Conservation (phyloP, 2,888 invertebrate species). For the Drosophila algonquin region DNA sequence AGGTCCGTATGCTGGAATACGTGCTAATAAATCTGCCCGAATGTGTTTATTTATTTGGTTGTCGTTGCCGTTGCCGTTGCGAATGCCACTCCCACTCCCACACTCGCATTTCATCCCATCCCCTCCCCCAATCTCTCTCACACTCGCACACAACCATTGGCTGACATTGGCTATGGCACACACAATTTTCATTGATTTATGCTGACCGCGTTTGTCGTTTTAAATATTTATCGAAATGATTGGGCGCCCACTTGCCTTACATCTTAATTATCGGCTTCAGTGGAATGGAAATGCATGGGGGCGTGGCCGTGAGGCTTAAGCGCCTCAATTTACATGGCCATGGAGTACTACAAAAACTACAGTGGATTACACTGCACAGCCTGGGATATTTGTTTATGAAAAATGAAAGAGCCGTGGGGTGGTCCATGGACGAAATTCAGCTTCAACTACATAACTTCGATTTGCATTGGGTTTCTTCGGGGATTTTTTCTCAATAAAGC, state of each 20-base stretch:
- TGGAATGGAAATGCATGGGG: slow-evolving; percentile 42
- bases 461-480: no score
- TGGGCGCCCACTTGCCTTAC: slow-evolving; percentile 46
- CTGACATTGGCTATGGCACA: slow-evolving; percentile 12
- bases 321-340: slow-evolving; percentile 43
- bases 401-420: no score
- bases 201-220: slow-evolving; percentile 54
- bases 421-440: no score
- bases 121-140: no score
- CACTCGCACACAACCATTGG: not conserved
- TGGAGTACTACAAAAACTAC: slow-evolving; percentile 20
- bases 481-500: no score
- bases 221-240: slow-evolving; percentile 57
- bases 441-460: no score
- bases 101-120: not conserved
- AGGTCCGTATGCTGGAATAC: slow-evolving; percentile 31
- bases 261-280: slow-evolving; percentile 48
- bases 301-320: slow-evolving; percentile 21
- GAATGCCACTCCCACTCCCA: not conserved
- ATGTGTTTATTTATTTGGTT: slow-evolving; percentile 53
- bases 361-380: slow-evolving; percentile 41
- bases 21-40: slow-evolving; percentile 63
- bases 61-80: slow-evolving; percentile 24
- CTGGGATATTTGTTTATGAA: not conserved
- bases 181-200: slow-evolving; percentile 52